Evolutionary conservation across 2,113 vertebrate species (phyloP).

Genomic region (Nibea albiflora): DNA sequence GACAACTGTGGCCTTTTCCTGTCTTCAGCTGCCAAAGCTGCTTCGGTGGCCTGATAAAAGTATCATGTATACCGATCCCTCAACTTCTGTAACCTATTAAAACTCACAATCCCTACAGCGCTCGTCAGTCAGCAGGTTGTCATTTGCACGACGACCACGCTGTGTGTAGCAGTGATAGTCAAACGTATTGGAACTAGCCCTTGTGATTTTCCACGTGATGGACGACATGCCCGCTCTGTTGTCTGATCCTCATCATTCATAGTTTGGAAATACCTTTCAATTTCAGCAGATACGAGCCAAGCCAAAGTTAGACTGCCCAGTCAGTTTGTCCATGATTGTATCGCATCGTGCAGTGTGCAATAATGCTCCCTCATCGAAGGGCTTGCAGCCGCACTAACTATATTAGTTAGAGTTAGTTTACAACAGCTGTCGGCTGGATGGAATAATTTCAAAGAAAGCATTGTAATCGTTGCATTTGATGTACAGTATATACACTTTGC

Average conservation of each 20-base stretch:
- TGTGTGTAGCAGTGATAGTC: constrained; percentile 18
- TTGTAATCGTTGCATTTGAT: constrained; percentile 4
- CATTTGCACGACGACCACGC: constrained; percentile 7
- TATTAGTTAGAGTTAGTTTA: constrained; percentile 20
- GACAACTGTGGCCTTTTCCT: constrained; percentile 34
- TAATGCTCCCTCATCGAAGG: neutral
- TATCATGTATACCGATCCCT: constrained; percentile 51
- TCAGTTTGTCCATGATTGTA: neutral
- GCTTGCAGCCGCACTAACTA: constrained; percentile 2
- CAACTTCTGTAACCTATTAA: constrained; percentile 63
- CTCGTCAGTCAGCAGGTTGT: constrained; percentile 53
- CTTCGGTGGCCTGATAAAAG: constrained; percentile 57
- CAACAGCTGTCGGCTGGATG: constrained; percentile 23
- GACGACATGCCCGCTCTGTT: neutral
- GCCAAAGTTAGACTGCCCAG: neutral
- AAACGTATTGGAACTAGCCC: constrained; percentile 29
- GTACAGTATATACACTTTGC: constrained; percentile 4
- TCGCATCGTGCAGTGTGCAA: neutral
- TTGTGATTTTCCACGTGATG: neutral
- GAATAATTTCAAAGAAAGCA: constrained; percentile 9
- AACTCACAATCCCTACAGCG: constrained; percentile 59
- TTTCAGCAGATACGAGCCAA: neutral
- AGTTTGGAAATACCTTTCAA: too few species aligned
- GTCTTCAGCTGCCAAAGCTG: constrained; percentile 36
- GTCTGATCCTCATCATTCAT: too few species aligned